Percentiles rank a stretch among this genome's conserved stretches.
phyloP scores from a whole-genome alignment of 2,888 invertebrate genomes.

The Falcaria lacertinaria region DNA sequence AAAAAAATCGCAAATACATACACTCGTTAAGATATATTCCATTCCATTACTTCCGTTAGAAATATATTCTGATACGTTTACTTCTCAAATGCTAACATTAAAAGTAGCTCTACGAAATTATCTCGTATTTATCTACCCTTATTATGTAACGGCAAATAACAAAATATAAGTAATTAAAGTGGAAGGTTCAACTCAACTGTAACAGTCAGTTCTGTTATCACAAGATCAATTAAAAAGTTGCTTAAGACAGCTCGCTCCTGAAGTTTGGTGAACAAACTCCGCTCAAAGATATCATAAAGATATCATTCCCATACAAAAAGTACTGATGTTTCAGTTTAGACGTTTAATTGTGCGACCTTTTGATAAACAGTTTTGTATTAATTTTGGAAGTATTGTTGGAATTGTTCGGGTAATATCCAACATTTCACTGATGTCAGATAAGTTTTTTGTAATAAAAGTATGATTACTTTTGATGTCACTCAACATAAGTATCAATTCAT shows the following conservation, averaged over 20 bases:
- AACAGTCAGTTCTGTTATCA: slow-evolving; percentile 6
- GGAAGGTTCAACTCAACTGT: not conserved
- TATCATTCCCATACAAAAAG: not conserved
- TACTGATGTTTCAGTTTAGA: not conserved
- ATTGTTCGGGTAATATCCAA: not conserved
- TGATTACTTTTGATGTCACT: not conserved
- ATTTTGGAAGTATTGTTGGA: not conserved
- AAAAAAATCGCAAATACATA: too few species aligned
- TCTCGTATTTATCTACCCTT: too few species aligned
- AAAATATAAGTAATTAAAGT: slow-evolving; percentile 1
- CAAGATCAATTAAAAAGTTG: slow-evolving; percentile 18
- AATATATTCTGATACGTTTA: too few species aligned
- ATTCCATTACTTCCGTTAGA: too few species aligned
- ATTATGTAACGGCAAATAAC: too few species aligned
- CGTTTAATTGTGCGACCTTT: not conserved
- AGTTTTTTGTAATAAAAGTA: slow-evolving; percentile 8
- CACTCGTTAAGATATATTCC: too few species aligned
- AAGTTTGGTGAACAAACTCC: not conserved
- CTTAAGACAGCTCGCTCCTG: slow-evolving; percentile 3
- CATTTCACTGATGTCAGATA: not conserved
- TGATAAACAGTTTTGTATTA: not conserved
- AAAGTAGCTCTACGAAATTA: too few species aligned
- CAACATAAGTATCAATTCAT: not conserved
- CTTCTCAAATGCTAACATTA: too few species aligned
- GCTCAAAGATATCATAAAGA: not conserved